Evolutionary conservation across 1,140 invertebrate genomes (phyloP).

Genomic region (Drosophila athabasca): DNA sequence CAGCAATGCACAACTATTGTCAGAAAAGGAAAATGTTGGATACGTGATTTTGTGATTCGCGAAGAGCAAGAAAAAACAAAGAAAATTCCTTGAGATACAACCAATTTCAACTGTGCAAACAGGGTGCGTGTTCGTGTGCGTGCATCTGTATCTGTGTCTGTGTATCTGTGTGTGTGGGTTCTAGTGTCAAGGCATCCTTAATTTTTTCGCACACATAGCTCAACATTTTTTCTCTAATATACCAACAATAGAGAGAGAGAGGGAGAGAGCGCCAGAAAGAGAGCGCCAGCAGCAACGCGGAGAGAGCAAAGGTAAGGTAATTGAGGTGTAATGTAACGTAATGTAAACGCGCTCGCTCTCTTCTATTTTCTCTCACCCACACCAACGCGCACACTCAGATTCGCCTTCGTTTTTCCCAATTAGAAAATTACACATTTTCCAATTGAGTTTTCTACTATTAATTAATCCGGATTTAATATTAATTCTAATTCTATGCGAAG

Average conservation of each 20-base stretch:
- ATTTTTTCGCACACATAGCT: constrained; percentile 69
- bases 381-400: too few species aligned
- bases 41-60: constrained; percentile 42
- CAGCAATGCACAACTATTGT: constrained; percentile 27
- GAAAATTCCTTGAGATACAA: constrained; percentile 52
- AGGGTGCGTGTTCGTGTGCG: constrained; percentile 57
- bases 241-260: constrained; percentile 67
- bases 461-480: too few species aligned
- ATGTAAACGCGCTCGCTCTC: constrained; percentile 34
- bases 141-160: constrained; percentile 38
- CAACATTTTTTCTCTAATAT: constrained; percentile 59
- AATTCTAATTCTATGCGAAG: too few species aligned
- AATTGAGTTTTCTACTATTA: constrained; percentile 14
- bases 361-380: constrained; percentile 19
- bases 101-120: constrained; percentile 71
- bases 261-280: constrained; percentile 20
- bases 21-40: constrained; percentile 37
- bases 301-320: constrained; percentile 54
- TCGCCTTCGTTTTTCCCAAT: constrained; percentile 44
- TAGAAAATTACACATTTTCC: constrained; percentile 49
- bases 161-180: constrained; percentile 54
- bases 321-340: constrained; percentile 55
- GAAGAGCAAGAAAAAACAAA: constrained; percentile 25
- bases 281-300: constrained; percentile 27
- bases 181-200: constrained; percentile 53